Percentiles rank a stretch among this genome's conserved stretches.
These are phyloP conservation scores for Varecia variegata DNA, from an alignment of 2,797 vertebrate genomes.

Conservation along the genomic window DNA sequence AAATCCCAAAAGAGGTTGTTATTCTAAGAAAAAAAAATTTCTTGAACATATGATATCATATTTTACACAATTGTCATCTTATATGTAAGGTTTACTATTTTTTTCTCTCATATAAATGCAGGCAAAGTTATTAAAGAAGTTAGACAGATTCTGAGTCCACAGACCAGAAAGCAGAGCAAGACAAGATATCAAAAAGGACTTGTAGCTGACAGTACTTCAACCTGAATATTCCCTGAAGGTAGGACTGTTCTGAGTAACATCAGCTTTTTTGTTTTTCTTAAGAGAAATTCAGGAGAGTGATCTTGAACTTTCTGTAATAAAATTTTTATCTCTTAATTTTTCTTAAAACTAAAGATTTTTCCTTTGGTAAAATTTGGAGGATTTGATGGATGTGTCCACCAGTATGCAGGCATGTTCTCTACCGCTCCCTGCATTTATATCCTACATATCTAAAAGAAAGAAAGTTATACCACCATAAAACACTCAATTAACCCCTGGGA, in stretches of 20 bases:
- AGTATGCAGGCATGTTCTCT: background rate
- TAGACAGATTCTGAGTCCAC: background rate
- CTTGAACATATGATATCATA: background rate
- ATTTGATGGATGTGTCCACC: background rate
- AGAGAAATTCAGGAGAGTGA: background rate
- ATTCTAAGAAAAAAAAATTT: background rate
- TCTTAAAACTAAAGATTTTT: background rate
- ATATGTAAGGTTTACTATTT: background rate
- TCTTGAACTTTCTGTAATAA: background rate
- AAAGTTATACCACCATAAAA: accelerated
- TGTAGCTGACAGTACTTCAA: background rate
- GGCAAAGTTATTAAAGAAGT: background rate
- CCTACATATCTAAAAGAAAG: background rate
- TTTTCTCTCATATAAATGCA: background rate
- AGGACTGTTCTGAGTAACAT: background rate
- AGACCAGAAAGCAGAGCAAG: background rate
- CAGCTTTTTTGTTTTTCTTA: background rate
- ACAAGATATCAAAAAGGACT: background rate
- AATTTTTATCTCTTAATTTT: background rate
- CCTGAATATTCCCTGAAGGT: background rate
- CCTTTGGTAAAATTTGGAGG: background rate
- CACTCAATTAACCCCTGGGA: background rate
- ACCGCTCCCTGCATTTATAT: accelerated
- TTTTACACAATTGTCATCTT: background rate
- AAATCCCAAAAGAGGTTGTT: background rate